These are phyloP conservation scores for Arvicanthis niloticus DNA, from an alignment of 2,113 vertebrate species.

Conservation along the genomic window DNA sequence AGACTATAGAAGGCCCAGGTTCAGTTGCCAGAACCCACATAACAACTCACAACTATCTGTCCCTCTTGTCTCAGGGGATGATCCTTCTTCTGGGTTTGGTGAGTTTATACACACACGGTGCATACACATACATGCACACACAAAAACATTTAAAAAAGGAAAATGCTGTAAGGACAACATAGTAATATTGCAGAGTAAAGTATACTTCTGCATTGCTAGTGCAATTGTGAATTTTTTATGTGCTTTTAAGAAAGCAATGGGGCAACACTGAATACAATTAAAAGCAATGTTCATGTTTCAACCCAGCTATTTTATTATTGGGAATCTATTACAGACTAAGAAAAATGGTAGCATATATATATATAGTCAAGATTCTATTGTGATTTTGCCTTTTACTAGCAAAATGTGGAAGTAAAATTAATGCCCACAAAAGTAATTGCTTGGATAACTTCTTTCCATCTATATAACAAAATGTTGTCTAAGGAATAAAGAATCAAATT, in stretches of 20 bases:
- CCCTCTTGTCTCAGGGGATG: not conserved
- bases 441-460: not conserved
- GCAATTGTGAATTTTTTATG: not conserved
- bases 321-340: slow-evolving; percentile 1
- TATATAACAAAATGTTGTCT: not conserved
- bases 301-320: slow-evolving; percentile 7
- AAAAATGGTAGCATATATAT: not conserved
- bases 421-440: not conserved
- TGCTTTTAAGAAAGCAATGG: slow-evolving; percentile 41
- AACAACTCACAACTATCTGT: not conserved
- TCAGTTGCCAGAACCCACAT: not conserved
- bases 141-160: not conserved
- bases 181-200: not conserved
- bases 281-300: not conserved
- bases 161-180: not conserved
- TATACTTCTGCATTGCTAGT: not conserved
- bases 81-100: not conserved
- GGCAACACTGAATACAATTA: slow-evolving; percentile 37
- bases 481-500: not conserved
- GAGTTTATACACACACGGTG: not conserved
- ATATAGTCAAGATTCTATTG: not conserved
- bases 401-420: slow-evolving; percentile 7
- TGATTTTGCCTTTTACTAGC: not conserved
- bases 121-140: not conserved
- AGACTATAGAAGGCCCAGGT: not conserved